Evolutionary conservation across 2,888 invertebrate genomes (phyloP).

Genomic region (Drosophila borealis): DNA sequence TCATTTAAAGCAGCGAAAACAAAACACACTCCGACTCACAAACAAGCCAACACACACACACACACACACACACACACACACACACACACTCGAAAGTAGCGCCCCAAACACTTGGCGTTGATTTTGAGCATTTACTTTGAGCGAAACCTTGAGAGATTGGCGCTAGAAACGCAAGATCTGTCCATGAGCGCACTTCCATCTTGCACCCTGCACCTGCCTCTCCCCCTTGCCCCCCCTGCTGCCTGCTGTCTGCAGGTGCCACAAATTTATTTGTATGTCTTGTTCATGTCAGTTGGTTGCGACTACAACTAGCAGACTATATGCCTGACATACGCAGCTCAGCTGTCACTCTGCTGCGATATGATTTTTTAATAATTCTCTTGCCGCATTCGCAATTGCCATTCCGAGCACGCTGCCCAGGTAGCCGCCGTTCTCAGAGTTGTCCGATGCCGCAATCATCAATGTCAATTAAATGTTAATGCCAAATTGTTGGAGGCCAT

Average conservation of each 20-base stretch:
- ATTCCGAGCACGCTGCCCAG: slow-evolving; percentile 50
- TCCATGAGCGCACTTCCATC: slow-evolving; percentile 22
- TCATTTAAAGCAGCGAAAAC: slow-evolving; percentile 82
- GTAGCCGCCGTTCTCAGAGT: slow-evolving; percentile 63
- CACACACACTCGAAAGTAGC: slow-evolving; percentile 28
- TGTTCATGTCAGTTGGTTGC: slow-evolving; percentile 70
- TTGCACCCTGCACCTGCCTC: slow-evolving; percentile 22
- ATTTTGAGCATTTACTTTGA: slow-evolving; percentile 58
- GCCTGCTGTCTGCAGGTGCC: slow-evolving; percentile 70
- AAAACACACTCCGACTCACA: slow-evolving; percentile 66
- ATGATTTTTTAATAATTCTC: slow-evolving; percentile 76
- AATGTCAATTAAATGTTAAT: slow-evolving; percentile 80
- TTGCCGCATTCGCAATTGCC: slow-evolving; percentile 29
- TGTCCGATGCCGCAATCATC: slow-evolving; percentile 70
- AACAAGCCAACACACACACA: slow-evolving; percentile 42
- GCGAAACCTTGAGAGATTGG: slow-evolving; percentile 58
- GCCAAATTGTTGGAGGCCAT: slow-evolving; percentile 62
- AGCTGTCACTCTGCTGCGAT: slow-evolving; percentile 55
- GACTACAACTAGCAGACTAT: slow-evolving; percentile 26
- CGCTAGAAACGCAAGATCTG: slow-evolving; percentile 60
- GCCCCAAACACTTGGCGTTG: slow-evolving; percentile 59
- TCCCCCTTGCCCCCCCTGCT: slow-evolving; percentile 3
- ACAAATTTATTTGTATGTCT: slow-evolving; percentile 78
- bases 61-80: slow-evolving; percentile 16
- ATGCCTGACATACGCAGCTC: slow-evolving; percentile 47